A percentile compares a stretch with the other conserved stretches of the same genome.
phyloP scores from a whole-genome alignment of 2,888 invertebrate genomes.

The Phyllotreta cruciferae region DNA sequence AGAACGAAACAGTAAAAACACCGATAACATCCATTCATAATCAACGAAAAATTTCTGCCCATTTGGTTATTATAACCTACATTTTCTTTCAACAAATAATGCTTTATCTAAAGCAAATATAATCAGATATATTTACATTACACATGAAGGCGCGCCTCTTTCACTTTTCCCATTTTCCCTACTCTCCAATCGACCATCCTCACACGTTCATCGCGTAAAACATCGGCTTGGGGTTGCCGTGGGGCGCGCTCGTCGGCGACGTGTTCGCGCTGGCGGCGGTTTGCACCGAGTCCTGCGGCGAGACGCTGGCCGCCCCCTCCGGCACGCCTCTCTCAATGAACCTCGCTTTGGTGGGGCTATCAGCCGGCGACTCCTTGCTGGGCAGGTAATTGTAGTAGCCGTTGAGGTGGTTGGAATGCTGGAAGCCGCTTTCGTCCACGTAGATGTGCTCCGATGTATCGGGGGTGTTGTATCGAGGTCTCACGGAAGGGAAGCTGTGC shows the following conservation, averaged over 20 bases:
- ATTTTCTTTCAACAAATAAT: conserved; percentile 40
- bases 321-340: conserved; percentile 73
- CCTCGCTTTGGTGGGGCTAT: conserved; percentile 64
- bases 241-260: conserved; percentile 62
- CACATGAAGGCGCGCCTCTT: conserved; percentile 21
- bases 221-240: conserved; percentile 65
- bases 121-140: conserved; percentile 18
- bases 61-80: conserved; percentile 59
- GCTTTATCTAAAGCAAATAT: conserved; percentile 43
- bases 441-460: conserved; percentile 28
- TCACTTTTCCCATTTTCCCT: conserved; percentile 3
- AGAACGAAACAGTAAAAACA: conserved; percentile 19
- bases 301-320: conserved; percentile 76
- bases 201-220: conserved; percentile 90
- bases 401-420: conserved; percentile 40
- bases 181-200: conserved; percentile 52
- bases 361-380: conserved; percentile 60
- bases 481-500: conserved; percentile 54
- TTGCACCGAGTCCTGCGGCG: conserved; percentile 66
- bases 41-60: conserved; percentile 51
- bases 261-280: conserved; percentile 44
- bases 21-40: conserved; percentile 13
- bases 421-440: conserved; percentile 42
- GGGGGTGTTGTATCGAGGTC: conserved; percentile 42
- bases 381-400: conserved; percentile 50